Evolutionary conservation across 2,113 vertebrate species (phyloP).

Genomic region (Cyanoderma ruficeps): DNA sequence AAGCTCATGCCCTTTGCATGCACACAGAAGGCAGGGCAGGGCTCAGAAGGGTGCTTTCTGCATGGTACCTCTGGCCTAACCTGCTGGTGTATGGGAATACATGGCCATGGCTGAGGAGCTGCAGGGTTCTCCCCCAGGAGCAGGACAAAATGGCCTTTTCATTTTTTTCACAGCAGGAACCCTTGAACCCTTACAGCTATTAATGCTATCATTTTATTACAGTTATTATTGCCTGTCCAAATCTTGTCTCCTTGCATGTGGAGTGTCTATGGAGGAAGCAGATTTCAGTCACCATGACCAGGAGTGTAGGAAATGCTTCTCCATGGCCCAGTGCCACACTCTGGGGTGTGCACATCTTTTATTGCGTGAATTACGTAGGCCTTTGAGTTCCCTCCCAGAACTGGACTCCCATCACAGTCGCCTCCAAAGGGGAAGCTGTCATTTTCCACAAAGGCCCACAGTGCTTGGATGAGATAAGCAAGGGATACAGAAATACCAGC

Average conservation of each 20-base stretch:
- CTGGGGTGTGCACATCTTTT: background rate
- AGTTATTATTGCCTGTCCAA: background rate
- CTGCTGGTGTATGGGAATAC: background rate
- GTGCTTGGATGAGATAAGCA: background rate
- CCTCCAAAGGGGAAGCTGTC: background rate
- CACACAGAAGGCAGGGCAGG: background rate
- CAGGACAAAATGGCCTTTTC: background rate
- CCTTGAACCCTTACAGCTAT: background rate
- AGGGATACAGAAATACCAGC: background rate
- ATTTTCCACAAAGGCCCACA: background rate
- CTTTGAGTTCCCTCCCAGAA: background rate
- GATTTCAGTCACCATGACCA: background rate
- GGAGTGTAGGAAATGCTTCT: constrained; percentile 26
- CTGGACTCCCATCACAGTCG: background rate
- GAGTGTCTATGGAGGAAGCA: background rate
- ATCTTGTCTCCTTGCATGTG: background rate
- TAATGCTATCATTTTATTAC: background rate
- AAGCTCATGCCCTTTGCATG: background rate
- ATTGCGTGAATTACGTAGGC: background rate
- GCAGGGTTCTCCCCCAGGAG: background rate
- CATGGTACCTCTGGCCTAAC: background rate
- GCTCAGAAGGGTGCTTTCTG: background rate
- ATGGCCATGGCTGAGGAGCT: background rate
- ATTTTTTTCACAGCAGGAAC: background rate
- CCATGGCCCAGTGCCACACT: background rate